Conservation (phyloP, 2,797 vertebrate species). For the Tarsius wallacei region DNA sequence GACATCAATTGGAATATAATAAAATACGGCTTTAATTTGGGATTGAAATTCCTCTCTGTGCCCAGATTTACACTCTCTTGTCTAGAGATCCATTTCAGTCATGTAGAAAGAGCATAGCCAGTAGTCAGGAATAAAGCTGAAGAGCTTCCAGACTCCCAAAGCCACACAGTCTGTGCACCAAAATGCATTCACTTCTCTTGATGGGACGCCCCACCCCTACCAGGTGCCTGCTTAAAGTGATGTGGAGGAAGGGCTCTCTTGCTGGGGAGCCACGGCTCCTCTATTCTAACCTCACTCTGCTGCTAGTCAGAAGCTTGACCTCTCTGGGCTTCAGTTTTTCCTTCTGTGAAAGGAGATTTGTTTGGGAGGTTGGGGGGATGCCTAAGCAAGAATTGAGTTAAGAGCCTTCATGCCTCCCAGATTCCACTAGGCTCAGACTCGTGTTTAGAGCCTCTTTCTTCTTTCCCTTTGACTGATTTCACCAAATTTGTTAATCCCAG, state of each 20-base stretch:
- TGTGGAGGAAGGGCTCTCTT: not conserved
- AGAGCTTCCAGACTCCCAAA: not conserved
- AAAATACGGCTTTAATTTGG: constrained; percentile 32
- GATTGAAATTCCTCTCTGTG: not conserved
- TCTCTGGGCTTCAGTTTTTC: constrained; percentile 27
- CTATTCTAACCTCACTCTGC: not conserved
- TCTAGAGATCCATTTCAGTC: constrained; percentile 40
- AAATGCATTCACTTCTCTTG: not conserved
- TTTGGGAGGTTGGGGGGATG: not conserved
- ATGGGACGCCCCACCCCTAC: not conserved
- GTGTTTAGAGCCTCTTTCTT: constrained; percentile 48
- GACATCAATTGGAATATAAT: not conserved
- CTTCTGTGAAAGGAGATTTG: constrained; percentile 4
- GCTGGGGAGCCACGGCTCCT: not conserved
- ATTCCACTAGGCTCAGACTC: not conserved
- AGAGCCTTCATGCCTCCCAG: not conserved
- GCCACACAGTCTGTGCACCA: not conserved
- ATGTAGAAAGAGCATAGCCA: not conserved
- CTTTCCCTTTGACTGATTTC: constrained; percentile 58
- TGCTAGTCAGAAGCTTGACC: not conserved
- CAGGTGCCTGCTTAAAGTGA: not conserved
- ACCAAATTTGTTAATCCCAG: constrained; percentile 41
- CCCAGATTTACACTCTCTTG: not conserved
- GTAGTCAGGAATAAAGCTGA: constrained; percentile 46
- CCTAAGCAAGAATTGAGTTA: constrained; percentile 40